Base-by-base conservation (phyloP, 1,140 invertebrate species). In the Lasioglossum baleicum region DNA sequence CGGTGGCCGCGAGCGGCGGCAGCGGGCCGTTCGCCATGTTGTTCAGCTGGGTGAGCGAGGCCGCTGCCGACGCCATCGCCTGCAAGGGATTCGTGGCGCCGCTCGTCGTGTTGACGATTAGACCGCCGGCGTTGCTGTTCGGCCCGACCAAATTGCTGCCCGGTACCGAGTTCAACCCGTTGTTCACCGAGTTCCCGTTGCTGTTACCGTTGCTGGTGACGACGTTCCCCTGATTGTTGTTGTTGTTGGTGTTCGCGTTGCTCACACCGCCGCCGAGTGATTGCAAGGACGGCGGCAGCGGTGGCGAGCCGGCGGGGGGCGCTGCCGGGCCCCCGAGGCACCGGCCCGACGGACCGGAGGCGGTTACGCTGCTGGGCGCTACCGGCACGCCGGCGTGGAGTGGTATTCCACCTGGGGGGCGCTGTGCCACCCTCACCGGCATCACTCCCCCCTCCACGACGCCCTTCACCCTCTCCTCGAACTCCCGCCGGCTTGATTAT, bases 401-500 rank as follows among this genome's bases (percentile, higher is more conserved):
- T 87, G 84, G 61, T 87, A 93, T 90, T 91, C 92, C 92, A 92
- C 92, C 89, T 91, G 92, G 91, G 91, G 92, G 91, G 92, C 92
- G 92, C 91, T 91, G 92, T 90, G 92, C 92, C 92, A 93, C 92
- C 92, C 92, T 92, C 86, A 93, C 92, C 83, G 92, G 92, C 92
- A 93, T 93, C 88, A 93, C 92, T 93, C 91, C 92, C 92, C 92
- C 91, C 92, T 92, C 92, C 92, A 92, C 91, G 87, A 90, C 92
- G 90, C 87, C 31, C 81, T 80, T 80, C 89, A 87, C 89, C 89
- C 89, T 89, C 88, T 91, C 89, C 84, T 83, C 89, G 85, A 90
- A 83, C 88, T 84, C 78, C 76, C 84, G 85, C 81, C 82, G 83
- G 80, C 82, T 7, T 76, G 61, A 78, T 65, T 64, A 70, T 44